Conservation (phyloP, 92 coral and sea anemone genomes). For the Phymanthus crucifer region DNA sequence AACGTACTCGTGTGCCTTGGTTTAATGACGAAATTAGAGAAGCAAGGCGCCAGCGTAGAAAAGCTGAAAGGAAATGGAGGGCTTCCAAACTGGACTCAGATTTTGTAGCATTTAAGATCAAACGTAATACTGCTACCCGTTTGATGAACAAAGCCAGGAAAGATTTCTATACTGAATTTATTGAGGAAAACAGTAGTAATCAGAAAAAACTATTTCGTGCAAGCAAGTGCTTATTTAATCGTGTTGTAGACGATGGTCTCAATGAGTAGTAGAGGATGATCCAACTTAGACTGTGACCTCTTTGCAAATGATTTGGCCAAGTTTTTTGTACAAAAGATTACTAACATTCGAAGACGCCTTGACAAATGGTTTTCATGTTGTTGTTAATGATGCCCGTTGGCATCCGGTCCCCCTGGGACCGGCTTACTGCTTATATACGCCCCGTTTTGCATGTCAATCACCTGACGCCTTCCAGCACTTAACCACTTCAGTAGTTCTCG, state of each 20-base stretch:
- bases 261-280: too few relatives aligned
- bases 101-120: conserved; percentile 23
- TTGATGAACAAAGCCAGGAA: conserved; percentile 49
- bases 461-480: too few relatives aligned
- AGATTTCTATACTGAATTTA: conserved; percentile 27
- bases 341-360: background rate
- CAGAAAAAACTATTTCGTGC: conserved; percentile 44
- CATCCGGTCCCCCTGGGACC: too few relatives aligned
- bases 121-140: conserved; percentile 28
- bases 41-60: conserved; percentile 47
- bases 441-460: too few relatives aligned
- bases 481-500: too few relatives aligned
- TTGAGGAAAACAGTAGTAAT: conserved; percentile 38
- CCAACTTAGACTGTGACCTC: background rate
- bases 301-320: conserved; percentile 3
- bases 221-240: conserved; percentile 21
- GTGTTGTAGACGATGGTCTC: conserved; percentile 9
- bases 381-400: too few relatives aligned
- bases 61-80: conserved; percentile 42
- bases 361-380: too few relatives aligned
- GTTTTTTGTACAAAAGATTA: background rate
- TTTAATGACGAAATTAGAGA: conserved; percentile 39
- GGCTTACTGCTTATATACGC: too few relatives aligned
- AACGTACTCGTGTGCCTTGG: conserved; percentile 42
- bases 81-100: conserved; percentile 15